Conservation (phyloP, 2,113 vertebrate species). For the Zootoca vivipara region DNA sequence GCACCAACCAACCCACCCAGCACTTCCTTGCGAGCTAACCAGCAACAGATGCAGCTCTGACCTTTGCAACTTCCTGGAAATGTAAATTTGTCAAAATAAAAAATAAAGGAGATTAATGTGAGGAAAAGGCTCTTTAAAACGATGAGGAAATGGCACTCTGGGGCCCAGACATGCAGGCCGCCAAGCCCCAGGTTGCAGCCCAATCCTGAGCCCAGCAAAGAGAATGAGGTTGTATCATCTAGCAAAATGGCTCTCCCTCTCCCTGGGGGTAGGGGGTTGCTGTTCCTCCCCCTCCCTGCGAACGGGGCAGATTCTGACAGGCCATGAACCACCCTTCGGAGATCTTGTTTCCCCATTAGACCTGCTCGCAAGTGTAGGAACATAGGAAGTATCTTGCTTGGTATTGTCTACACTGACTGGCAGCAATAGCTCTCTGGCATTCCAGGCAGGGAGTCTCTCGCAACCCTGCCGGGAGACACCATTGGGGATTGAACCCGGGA, state of each 20-base stretch:
- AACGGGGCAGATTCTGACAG: background rate
- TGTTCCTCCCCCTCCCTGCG: background rate
- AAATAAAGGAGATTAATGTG: conserved; percentile 87
- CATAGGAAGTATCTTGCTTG: no score
- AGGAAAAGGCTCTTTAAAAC: conserved; percentile 67
- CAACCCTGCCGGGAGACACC: no score
- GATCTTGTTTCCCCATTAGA: no score
- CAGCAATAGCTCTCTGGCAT: no score
- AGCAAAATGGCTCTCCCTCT: background rate
- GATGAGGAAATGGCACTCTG: conserved; percentile 40
- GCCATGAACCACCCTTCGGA: background rate
- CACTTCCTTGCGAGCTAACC: conserved; percentile 79
- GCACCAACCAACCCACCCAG: conserved; percentile 64
- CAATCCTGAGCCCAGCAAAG: background rate
- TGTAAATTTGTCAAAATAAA: conserved; percentile 91
- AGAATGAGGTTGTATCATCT: background rate
- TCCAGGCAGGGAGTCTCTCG: no score
- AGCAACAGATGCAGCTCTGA: conserved; percentile 92
- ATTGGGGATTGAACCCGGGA: no score
- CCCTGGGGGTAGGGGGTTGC: no score
- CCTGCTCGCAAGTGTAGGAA: no score
- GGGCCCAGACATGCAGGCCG: conserved; percentile 9
- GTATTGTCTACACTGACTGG: no score
- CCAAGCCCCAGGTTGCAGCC: background rate
- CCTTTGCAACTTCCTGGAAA: conserved; percentile 94